These are phyloP conservation scores for Eclectus roratus DNA, from an alignment of 2,113 vertebrate species.

Conservation along the genomic window DNA sequence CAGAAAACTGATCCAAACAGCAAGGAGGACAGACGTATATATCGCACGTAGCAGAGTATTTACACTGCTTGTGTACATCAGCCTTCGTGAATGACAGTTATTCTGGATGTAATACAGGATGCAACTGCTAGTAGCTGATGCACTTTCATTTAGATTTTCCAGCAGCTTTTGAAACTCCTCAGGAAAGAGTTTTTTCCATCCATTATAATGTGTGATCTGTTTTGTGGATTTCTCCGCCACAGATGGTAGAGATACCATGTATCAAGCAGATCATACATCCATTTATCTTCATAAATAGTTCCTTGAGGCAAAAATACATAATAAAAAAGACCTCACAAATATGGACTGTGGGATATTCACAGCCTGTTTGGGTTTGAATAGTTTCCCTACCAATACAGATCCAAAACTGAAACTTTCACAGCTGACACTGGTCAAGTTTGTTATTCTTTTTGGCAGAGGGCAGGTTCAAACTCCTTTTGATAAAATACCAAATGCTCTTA, in stretches of 20 bases:
- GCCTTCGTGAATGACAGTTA: not conserved
- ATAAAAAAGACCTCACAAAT: not conserved
- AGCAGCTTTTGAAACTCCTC: not conserved
- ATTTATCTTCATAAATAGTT: not conserved
- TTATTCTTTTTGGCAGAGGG: not conserved
- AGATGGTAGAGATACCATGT: not conserved
- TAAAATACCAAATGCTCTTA: not conserved
- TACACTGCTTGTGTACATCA: not conserved
- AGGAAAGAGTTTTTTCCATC: not conserved
- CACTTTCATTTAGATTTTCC: not conserved
- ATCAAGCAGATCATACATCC: not conserved
- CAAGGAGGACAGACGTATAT: not conserved
- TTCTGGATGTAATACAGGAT: not conserved
- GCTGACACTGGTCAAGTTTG: not conserved
- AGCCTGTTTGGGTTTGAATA: not conserved
- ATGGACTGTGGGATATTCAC: not conserved
- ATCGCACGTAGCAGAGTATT: not conserved
- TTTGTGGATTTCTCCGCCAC: not conserved
- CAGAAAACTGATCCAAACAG: not conserved
- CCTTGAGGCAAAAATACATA: not conserved
- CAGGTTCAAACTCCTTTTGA: not conserved
- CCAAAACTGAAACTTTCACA: not conserved
- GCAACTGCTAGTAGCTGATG: not conserved
- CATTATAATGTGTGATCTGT: not conserved
- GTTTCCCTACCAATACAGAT: not conserved